Conservation (phyloP, 2,888 invertebrate genomes). For the Polydrusus tereticollis region DNA sequence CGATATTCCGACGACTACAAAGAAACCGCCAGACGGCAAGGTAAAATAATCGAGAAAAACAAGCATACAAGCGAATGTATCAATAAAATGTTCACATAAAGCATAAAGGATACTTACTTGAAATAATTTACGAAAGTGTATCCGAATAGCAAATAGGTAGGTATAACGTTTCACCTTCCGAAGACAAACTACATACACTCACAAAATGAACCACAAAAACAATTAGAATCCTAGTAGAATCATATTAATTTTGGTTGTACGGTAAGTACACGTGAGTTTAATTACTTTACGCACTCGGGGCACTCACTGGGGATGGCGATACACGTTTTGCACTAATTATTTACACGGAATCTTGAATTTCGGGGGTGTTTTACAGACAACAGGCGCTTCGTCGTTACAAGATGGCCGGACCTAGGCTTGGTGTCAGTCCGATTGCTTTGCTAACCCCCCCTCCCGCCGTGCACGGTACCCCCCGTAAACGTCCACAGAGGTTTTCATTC, state of each 20-base stretch:
- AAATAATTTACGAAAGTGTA: slow-evolving; percentile 22
- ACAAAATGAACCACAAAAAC: slow-evolving; percentile 64
- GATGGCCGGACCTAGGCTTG: slow-evolving; percentile 69
- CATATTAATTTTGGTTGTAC: slow-evolving; percentile 53
- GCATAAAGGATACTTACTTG: slow-evolving; percentile 28
- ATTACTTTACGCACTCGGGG: slow-evolving; percentile 58
- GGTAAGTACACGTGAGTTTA: slow-evolving; percentile 62
- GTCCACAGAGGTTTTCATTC: slow-evolving; percentile 67
- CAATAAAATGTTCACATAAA: slow-evolving; percentile 10
- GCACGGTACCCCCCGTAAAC: slow-evolving; percentile 67
- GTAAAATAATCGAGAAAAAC: background rate
- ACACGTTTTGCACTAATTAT: slow-evolving; percentile 58
- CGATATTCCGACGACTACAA: slow-evolving; percentile 25
- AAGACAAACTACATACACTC: slow-evolving; percentile 54
- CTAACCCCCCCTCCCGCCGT: slow-evolving; percentile 65
- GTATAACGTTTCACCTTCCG: slow-evolving; percentile 25
- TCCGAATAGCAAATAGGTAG: slow-evolving; percentile 41
- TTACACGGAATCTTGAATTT: slow-evolving; percentile 51
- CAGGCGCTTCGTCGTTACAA: slow-evolving; percentile 66
- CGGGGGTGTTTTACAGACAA: slow-evolving; percentile 62
- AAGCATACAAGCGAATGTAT: background rate
- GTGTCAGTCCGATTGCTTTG: slow-evolving; percentile 62
- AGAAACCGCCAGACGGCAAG: slow-evolving; percentile 22
- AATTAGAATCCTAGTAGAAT: slow-evolving; percentile 55
- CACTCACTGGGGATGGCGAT: slow-evolving; percentile 56